Conservation (phyloP, 2,888 invertebrate genomes). For the Cyaniris semiargus region DNA sequence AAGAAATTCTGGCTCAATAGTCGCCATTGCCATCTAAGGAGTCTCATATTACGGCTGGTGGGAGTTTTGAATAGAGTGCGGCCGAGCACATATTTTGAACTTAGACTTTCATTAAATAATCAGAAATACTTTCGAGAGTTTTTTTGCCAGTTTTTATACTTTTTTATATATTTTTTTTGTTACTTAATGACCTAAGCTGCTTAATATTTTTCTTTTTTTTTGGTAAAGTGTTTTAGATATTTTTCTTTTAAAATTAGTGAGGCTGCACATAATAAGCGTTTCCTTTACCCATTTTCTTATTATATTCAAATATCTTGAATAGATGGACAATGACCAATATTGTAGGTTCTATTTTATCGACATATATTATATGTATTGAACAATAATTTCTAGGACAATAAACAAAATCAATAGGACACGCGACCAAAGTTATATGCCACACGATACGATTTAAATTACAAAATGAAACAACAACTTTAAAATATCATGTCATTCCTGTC, state of each 20-base stretch:
- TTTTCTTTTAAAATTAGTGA: conserved; percentile 7
- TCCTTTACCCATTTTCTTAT: conserved; percentile 22
- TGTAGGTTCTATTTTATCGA: not conserved
- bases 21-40: conserved; percentile 37
- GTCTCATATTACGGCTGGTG: conserved; percentile 48
- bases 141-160: conserved; percentile 9
- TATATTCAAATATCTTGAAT: not conserved
- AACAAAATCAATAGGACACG: conserved; percentile 54
- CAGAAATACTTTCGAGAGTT: not conserved
- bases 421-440: conserved; percentile 43
- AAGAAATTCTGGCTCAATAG: conserved; percentile 40
- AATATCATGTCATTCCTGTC: not conserved
- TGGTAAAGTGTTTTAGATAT: not conserved
- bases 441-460: conserved; percentile 26
- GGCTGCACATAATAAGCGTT: conserved; percentile 25
- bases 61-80: conserved; percentile 51
- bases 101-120: conserved; percentile 34
- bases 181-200: conserved; percentile 16
- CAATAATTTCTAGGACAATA: conserved; percentile 39
- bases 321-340: not conserved
- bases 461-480: not conserved
- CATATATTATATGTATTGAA: not conserved
- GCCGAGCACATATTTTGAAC: conserved; percentile 49
- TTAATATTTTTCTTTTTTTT: not conserved
- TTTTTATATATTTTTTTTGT: not conserved